These are phyloP conservation scores for Drosophila anomalata DNA, from an alignment of 2,888 invertebrate genomes.

Conservation along the genomic window DNA sequence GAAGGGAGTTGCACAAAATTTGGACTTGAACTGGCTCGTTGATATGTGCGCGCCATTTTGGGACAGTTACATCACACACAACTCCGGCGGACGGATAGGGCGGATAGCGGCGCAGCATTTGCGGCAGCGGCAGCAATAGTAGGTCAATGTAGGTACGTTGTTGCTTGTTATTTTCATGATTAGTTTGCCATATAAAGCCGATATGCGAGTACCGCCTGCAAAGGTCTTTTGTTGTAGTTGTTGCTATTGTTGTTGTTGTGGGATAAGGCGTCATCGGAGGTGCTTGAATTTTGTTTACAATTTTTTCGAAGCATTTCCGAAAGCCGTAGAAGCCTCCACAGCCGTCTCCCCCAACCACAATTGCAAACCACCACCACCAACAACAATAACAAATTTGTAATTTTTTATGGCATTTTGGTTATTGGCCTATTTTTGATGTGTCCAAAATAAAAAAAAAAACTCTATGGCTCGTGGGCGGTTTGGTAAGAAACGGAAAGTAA, in stretches of 20 bases:
- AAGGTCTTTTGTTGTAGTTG: constrained; percentile 9
- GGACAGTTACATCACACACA: constrained; percentile 78
- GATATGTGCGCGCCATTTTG: constrained; percentile 78
- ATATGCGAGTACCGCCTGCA: constrained; percentile 25
- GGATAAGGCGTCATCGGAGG: constrained; percentile 43
- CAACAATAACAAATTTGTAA: constrained; percentile 31
- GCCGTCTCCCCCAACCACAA: constrained; percentile 19
- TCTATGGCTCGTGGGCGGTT: constrained; percentile 34
- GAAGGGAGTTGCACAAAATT: constrained; percentile 65
- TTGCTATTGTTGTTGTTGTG: neutral
- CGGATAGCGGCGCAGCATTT: constrained; percentile 47
- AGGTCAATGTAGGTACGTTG: constrained; percentile 72
- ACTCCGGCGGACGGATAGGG: constrained; percentile 29
- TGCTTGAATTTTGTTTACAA: constrained; percentile 48
- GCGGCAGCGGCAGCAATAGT: constrained; percentile 67
- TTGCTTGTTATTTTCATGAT: constrained; percentile 51
- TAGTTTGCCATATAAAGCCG: constrained; percentile 51
- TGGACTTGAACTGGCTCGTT: constrained; percentile 80
- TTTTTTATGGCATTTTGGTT: constrained; percentile 53
- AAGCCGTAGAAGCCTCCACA: constrained; percentile 49
- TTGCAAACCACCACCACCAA: constrained; percentile 26
- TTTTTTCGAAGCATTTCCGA: constrained; percentile 49
- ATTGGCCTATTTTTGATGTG: constrained; percentile 48
- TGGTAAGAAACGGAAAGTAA: constrained; percentile 34
- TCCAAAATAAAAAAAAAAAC: constrained; percentile 6